Evolutionary conservation across 2,888 invertebrate species (phyloP).

Genomic region (Ophraella communa): DNA sequence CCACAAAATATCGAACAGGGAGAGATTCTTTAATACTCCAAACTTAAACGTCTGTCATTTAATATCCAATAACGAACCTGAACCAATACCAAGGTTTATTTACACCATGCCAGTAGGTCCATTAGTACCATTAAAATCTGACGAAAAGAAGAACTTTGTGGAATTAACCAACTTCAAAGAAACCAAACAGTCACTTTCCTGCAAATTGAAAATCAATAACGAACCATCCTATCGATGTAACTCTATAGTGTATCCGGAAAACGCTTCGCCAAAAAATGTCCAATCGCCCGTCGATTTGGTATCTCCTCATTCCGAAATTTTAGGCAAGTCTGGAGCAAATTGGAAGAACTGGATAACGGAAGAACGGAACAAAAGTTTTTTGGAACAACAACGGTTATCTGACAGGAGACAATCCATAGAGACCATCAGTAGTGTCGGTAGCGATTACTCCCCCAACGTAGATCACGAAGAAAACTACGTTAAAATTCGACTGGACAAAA

Average conservation of each 20-base stretch:
- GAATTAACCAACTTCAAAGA: not conserved
- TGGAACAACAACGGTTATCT: not conserved
- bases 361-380: constrained; percentile 22
- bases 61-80: not conserved
- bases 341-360: constrained; percentile 29
- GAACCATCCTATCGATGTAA: constrained; percentile 2
- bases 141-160: not conserved
- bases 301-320: not conserved
- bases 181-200: not conserved
- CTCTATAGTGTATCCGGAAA: not conserved
- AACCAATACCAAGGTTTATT: not conserved
- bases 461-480: constrained; percentile 14
- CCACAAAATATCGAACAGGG: not conserved
- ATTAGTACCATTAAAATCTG: not conserved
- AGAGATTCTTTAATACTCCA: not conserved
- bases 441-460: constrained; percentile 26
- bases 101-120: constrained; percentile 1
- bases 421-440: constrained; percentile 30
- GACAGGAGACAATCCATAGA: constrained; percentile 30
- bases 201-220: not conserved
- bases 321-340: not conserved
- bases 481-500: constrained; percentile 31
- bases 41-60: not conserved
- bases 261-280: not conserved
- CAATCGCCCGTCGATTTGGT: constrained; percentile 7